Percentiles rank a stretch among this genome's conserved stretches.
Conservation (phyloP, 2,888 invertebrate species). For the Parthenolecanium corni region DNA sequence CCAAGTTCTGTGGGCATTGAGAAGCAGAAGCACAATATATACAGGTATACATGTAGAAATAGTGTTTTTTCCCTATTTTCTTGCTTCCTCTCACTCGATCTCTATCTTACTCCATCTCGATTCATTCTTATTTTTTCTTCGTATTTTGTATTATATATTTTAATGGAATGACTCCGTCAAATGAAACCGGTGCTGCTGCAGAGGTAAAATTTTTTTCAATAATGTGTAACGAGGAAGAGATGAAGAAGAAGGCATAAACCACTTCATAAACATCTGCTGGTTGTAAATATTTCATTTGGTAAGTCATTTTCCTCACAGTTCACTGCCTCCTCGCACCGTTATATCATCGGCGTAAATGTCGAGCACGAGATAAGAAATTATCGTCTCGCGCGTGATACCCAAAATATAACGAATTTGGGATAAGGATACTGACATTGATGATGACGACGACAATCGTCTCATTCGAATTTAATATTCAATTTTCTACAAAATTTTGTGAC, state of each 20-base stretch:
- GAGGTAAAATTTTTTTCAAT: not conserved
- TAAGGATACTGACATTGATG: no score
- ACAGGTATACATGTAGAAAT: no score
- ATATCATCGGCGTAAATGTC: constrained; percentile 12
- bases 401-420: no score
- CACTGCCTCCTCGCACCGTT: constrained; percentile 27
- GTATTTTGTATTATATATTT: not conserved
- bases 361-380: constrained; percentile 6
- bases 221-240: not conserved
- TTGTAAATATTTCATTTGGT: constrained; percentile 27
- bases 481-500: no score
- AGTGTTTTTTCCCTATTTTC: no score
- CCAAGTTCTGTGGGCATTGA: no score
- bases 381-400: not conserved
- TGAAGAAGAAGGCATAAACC: constrained; percentile 20
- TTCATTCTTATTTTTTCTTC: not conserved
- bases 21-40: no score
- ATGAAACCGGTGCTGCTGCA: not conserved
- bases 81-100: no score
- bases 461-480: no score
- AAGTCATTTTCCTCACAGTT: constrained; percentile 24
- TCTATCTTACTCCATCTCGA: no score
- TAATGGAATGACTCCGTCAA: not conserved
- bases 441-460: no score
- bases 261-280: constrained; percentile 25